Base-by-base conservation (phyloP, 2,888 invertebrate genomes). In the Pachydiplax longipennis region DNA sequence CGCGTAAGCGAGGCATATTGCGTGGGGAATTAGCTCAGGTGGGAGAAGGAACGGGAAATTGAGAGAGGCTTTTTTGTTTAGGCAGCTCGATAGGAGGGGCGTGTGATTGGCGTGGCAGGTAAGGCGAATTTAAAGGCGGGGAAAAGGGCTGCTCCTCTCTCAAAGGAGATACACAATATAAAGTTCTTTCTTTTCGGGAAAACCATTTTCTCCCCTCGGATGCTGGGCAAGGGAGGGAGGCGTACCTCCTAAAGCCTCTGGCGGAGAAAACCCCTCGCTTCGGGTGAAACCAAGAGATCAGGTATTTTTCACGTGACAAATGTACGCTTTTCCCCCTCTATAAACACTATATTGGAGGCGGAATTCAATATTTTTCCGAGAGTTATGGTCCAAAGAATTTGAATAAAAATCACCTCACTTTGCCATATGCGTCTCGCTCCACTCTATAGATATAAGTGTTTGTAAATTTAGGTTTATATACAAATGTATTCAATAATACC, bases 81-180 rank as follows among this genome's bases (percentile, higher is more conserved):
- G 25, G 81, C 53, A 18, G 53, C 18, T 53, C 53, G 53, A 25
- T 15, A 18, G 2, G 0, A 44, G 25, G 81, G 44, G 13, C 10
- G 82, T 53, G 82, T 83, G 82, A 83, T 83, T 83, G 82, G 81
- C 81, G 81, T 82, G 81, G 82, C 82, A 83, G 82, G 82, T 83
- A 40, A 83, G 82, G 82, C 82, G 82, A 83, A 83, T 83, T 83
- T 83, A 83, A 83, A 83, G 44, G 44, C 44, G 10, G 44, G 44
- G 37, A 37, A 37, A 37, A 37, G 37, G 37, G 37, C 61, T 61
- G 22, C 22, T 22, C 25, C 65, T 65, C 65, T 65, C 73, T 73
- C 73, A 73, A 73, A 73, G 73, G 73, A 73, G 73, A 73, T 73
- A 73, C 73, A 31, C 73, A 73, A 25, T 73, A 73, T 73, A 73